Evolutionary conservation across 2,113 vertebrate species (phyloP).

Genomic region (Otis tarda): DNA sequence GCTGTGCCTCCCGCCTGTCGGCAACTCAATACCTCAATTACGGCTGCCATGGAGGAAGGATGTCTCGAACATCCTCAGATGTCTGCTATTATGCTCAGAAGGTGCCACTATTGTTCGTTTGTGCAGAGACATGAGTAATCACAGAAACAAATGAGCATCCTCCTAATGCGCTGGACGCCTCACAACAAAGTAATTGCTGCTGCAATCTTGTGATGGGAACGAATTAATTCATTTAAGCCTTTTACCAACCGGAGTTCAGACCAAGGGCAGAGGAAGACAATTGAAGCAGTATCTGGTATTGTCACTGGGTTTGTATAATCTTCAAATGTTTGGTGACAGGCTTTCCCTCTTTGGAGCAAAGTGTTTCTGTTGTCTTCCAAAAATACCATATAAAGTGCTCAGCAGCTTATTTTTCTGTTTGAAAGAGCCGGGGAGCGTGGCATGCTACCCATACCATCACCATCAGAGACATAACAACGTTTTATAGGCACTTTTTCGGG

Average conservation of each 20-base stretch:
- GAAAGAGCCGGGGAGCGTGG: neutral
- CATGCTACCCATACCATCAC: neutral
- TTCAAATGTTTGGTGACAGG: neutral
- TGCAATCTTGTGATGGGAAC: neutral
- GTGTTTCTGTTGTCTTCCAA: neutral
- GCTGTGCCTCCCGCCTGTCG: neutral
- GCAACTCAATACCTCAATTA: constrained; percentile 33
- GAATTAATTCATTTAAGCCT: neutral
- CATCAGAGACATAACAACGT: neutral
- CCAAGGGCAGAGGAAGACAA: neutral
- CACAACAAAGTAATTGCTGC: constrained; percentile 1
- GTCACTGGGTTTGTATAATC: neutral
- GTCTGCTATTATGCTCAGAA: neutral
- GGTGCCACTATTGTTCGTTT: neutral
- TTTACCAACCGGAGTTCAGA: neutral
- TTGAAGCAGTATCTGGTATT: neutral
- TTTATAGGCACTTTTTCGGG: neutral
- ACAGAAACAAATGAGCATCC: constrained; percentile 27
- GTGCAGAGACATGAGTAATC: constrained; percentile 22
- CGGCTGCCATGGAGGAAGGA: neutral
- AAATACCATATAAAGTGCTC: neutral
- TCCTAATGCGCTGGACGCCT: neutral
- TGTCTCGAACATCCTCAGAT: neutral
- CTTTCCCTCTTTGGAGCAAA: neutral
- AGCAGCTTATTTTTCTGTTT: neutral